These are phyloP conservation scores for Physocephala rufipes DNA, from an alignment of 2,888 invertebrate genomes.

Conservation along the genomic window DNA sequence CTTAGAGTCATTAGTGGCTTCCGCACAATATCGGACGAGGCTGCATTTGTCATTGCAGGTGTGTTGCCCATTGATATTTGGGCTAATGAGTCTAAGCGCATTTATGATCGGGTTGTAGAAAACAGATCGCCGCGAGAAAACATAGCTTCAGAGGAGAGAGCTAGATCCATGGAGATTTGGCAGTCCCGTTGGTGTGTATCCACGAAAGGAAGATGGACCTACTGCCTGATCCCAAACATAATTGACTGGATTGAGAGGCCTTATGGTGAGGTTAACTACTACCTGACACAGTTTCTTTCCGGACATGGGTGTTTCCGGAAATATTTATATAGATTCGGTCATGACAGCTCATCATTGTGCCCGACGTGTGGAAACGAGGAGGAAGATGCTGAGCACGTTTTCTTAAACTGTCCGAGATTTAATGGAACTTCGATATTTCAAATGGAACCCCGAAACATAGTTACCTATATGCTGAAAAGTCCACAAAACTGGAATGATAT, in stretches of 20 bases:
- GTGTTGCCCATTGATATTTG: slow-evolving; percentile 11
- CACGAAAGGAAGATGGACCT: not conserved
- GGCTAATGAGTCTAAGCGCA: not conserved
- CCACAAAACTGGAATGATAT: too few relatives aligned
- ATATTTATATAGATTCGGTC: not conserved
- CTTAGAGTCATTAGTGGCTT: slow-evolving; percentile 10
- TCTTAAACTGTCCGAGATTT: too few relatives aligned
- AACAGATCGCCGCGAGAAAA: not conserved
- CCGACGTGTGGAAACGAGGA: too few relatives aligned
- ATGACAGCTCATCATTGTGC: too few relatives aligned
- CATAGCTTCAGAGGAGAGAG: not conserved
- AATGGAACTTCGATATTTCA: too few relatives aligned
- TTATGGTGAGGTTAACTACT: not conserved
- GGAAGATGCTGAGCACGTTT: too few relatives aligned
- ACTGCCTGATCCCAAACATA: not conserved
- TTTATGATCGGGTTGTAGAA: not conserved
- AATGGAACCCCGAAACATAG: too few relatives aligned
- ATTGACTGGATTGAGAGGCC: not conserved
- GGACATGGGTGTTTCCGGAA: slow-evolving; percentile 11
- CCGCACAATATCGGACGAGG: slow-evolving; percentile 17
- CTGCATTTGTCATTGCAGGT: slow-evolving; percentile 10
- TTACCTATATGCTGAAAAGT: too few relatives aligned
- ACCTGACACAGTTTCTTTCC: slow-evolving; percentile 12
- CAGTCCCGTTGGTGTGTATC: not conserved
- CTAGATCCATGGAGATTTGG: not conserved